These are phyloP conservation scores for Ophioninae sp. DNA, from an alignment of 2,888 invertebrate species.

Conservation along the genomic window DNA sequence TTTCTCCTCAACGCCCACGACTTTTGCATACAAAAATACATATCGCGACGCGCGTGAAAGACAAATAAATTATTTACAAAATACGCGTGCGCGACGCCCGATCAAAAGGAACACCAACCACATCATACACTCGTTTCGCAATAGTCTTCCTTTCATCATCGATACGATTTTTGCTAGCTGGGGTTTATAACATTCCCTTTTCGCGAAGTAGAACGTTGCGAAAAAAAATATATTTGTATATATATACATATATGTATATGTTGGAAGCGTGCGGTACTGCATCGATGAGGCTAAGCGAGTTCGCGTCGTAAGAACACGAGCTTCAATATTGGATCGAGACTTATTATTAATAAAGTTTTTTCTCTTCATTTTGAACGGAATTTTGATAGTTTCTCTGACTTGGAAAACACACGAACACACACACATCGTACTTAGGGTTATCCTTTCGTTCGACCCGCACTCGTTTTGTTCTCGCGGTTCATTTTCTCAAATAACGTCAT, in stretches of 20 bases:
- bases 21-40: neutral
- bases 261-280: conserved; percentile 23
- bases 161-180: neutral
- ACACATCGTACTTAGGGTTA: conserved; percentile 32
- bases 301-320: neutral
- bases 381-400: conserved; percentile 10
- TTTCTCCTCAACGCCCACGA: neutral
- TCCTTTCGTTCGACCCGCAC: neutral
- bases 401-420: neutral
- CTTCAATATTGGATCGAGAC: neutral
- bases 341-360: neutral
- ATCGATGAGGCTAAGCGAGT: conserved; percentile 7
- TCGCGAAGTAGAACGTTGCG: neutral
- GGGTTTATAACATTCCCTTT: neutral
- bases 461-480: neutral
- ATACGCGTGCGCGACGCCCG: neutral
- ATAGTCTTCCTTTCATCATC: neutral
- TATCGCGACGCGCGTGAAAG: neutral
- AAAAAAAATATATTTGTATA: conserved; percentile 5
- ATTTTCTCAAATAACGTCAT: neutral
- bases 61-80: neutral
- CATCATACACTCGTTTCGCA: neutral
- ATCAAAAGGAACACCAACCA: neutral
- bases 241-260: neutral
- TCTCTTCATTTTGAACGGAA: neutral